These are phyloP conservation scores for Coendou prehensilis DNA, from an alignment of 2,797 vertebrate species.

Conservation along the genomic window DNA sequence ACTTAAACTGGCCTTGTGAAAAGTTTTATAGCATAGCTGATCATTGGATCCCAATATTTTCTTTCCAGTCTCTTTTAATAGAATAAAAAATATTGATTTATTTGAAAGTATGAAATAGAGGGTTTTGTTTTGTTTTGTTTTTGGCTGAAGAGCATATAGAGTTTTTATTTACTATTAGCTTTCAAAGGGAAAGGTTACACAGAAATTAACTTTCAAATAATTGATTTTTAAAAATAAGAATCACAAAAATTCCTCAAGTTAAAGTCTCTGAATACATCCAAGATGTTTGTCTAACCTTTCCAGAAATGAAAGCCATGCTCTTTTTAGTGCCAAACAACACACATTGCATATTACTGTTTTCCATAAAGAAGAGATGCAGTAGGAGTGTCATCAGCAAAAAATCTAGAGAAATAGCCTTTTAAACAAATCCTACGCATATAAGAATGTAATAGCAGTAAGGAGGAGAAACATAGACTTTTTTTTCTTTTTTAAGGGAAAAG, in stretches of 20 bases:
- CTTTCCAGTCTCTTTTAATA: background rate
- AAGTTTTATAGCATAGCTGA: slow-evolving; percentile 18
- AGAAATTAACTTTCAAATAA: slow-evolving; percentile 52
- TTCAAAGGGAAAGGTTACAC: background rate
- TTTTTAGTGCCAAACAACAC: slow-evolving; percentile 70
- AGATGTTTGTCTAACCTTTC: slow-evolving; percentile 51
- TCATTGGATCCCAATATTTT: background rate
- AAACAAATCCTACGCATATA: background rate
- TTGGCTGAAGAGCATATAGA: background rate
- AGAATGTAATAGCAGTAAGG: background rate
- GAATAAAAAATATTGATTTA: slow-evolving; percentile 11
- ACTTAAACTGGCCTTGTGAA: slow-evolving; percentile 50
- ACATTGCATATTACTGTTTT: slow-evolving; percentile 71
- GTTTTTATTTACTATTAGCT: slow-evolving; percentile 44
- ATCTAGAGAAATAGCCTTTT: background rate
- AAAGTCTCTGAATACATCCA: slow-evolving; percentile 18
- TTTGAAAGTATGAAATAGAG: slow-evolving; percentile 45
- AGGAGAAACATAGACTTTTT: background rate
- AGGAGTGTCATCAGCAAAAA: fast-evolving
- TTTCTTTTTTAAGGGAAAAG: background rate
- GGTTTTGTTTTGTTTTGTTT: background rate
- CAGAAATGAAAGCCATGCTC: slow-evolving; percentile 75
- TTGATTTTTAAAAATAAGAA: slow-evolving; percentile 49
- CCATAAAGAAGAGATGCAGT: slow-evolving; percentile 43
- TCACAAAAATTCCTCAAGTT: background rate